Evolutionary conservation across 2,797 vertebrate genomes (phyloP), one percentile per base, ranked within the genome.

Genomic region (Mus caroli): DNA sequence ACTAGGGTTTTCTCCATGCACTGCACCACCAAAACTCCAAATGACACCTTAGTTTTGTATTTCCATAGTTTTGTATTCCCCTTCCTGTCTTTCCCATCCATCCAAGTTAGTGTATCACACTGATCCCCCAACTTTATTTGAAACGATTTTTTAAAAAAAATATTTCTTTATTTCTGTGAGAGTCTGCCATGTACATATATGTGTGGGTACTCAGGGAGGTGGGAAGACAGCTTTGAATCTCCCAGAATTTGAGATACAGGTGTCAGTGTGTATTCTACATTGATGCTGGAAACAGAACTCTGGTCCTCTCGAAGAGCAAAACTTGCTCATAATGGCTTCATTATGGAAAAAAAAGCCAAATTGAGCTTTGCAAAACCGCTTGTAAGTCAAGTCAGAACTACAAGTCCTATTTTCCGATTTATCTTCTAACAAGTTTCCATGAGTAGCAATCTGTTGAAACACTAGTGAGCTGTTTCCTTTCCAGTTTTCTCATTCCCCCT

Each of bases 401-500:
- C 19, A 76, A 67, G 46, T 67, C 26, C 9, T 95, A 24, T 62
- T 69, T 95, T 62, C 11, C 67, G 79, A 82, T 95, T 89, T 58
- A 37, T 94, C 77, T 92, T 14, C 15, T 92, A 94, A 15, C 93
- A 95, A 95, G 93, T 76, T 93, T 43, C 31, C 64, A 83, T 62
- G 34, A 76, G 88, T 88, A 86, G 46, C 34, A 62, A 9, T 92
- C n/a, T 89, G 20, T 20, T 89, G 86, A 79, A 96, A 90, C 75
- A 91, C 46, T 52, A 95, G 6, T 58, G 64, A 97, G 69, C 85
- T 95, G 46, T 8, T 89, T 60, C 19, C 64, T 93, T 95, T 95
- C 56, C 79, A 94, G 67, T 56, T 85, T 4, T 73, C 73, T 71
- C 58, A 22, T 34, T 37, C 56, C 12, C 26, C 28, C 3, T 37